Base-by-base conservation (phyloP, 1,140 invertebrate species). In the Caerostris darwini region DNA sequence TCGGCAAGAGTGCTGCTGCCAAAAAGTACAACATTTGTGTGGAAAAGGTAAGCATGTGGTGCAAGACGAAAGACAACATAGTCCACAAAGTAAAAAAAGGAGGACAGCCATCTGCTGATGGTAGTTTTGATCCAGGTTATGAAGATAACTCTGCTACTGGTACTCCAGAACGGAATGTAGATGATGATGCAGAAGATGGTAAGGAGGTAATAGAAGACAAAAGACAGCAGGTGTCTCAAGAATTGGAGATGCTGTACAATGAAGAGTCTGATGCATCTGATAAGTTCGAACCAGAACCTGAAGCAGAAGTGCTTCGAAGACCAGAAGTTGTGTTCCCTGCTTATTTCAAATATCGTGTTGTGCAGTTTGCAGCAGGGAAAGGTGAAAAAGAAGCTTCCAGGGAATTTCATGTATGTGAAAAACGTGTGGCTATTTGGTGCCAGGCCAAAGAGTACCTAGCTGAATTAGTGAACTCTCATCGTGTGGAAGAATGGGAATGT, bases 1-100 rank as follows among this genome's bases (percentile, higher is more conserved):
- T 87, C 58, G 94, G 94, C 14, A 94, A 92, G 50, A 94, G 90
- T 82, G 83, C 90, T 34, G 94, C 94, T 34, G 89, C 94, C 64
- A 92, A 91, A 53, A 94, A 94, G 54, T 94, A 94, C 56, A 92
- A 94, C 19, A 94, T 94, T 67, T 91, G 90, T 87, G 93, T 94
- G 3, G 93, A 94, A 50, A 88, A 94, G 54, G 94, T 94, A 5
- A 94, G 89, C n/a, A 88, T 94, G 83, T 94, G 94, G 94, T 94
- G 94, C 57, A 94, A 94, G 67, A 92, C 90, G 4, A 94, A 94
- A 50, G 94, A 94, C 58, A 94, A 94, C 67, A 94, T 94, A 5
- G 93, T 94, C 17, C 93, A 94, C 34, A 94, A 94, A 54, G 93
- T 94, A 7, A 94, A 94, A 56, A 94, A 94, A 50, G 93, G 93